Evolutionary conservation across 2,113 vertebrate species (phyloP).

Genomic region (Myxocyprinus asiaticus): DNA sequence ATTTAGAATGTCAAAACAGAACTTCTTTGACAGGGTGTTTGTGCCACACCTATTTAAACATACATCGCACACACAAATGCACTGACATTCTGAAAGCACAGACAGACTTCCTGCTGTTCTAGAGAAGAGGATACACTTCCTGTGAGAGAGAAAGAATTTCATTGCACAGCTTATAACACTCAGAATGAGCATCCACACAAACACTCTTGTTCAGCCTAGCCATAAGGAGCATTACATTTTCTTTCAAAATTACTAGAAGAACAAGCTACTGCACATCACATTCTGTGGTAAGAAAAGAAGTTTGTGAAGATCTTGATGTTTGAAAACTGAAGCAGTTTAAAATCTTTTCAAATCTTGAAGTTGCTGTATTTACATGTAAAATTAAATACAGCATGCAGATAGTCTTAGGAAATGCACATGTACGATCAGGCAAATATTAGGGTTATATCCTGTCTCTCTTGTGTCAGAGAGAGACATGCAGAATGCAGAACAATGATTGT

Average conservation of each 20-base stretch:
- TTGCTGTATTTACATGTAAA: too few species aligned
- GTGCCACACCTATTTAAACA: background rate
- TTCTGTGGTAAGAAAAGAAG: slow-evolving; percentile 2
- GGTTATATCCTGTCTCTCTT: too few species aligned
- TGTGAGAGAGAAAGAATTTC: slow-evolving; percentile 21
- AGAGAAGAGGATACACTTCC: slow-evolving; percentile 42
- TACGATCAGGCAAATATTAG: too few species aligned
- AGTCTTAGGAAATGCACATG: background rate
- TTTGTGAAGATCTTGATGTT: background rate
- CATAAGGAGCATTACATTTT: background rate
- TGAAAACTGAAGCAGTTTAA: background rate
- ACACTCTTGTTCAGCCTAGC: too few species aligned
- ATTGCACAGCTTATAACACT: background rate
- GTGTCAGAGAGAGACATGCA: too few species aligned
- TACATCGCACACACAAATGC: background rate
- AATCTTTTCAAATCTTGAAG: too few species aligned
- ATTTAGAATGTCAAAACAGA: background rate
- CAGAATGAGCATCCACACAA: background rate
- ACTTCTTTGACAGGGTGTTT: slow-evolving; percentile 36
- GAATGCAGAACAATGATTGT: too few species aligned
- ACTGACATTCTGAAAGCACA: slow-evolving; percentile 11
- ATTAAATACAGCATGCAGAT: too few species aligned
- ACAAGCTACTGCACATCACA: background rate
- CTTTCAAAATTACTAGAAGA: background rate
- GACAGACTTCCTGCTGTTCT: slow-evolving; percentile 38